Evolutionary conservation across 1,140 invertebrate genomes (phyloP).

Genomic region (Lepidurus packardi): DNA sequence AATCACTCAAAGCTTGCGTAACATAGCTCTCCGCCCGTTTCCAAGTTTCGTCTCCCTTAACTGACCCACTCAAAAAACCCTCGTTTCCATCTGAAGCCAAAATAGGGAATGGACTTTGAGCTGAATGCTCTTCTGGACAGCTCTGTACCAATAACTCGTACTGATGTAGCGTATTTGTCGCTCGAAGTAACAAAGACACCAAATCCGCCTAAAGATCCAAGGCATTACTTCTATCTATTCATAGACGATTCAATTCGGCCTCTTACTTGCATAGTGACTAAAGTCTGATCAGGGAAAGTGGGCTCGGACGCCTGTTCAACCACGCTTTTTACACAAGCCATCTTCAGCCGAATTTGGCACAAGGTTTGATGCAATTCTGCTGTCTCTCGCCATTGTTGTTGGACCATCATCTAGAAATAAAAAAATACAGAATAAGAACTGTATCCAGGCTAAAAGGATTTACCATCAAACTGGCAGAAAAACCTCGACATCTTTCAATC

Average conservation of each 20-base stretch:
- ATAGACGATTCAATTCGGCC: no score
- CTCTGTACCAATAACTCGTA: not conserved
- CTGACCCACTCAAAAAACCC: not conserved
- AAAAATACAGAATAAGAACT: no score
- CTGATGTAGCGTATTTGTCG: not conserved
- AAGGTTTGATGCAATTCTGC: slow-evolving; percentile 16
- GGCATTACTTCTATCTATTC: not conserved
- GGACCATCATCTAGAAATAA: not conserved
- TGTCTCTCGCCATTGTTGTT: slow-evolving; percentile 28
- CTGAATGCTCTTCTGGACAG: not conserved
- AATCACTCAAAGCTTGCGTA: not conserved
- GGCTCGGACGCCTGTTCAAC: not conserved
- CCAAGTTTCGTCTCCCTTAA: slow-evolving; percentile 11
- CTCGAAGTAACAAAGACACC: not conserved
- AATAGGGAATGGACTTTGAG: not conserved
- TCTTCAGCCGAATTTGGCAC: slow-evolving; percentile 23
- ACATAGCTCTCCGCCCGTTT: not conserved
- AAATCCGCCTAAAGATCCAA: not conserved
- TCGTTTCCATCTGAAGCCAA: not conserved
- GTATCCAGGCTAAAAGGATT: no score
- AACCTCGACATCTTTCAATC: slow-evolving; percentile 78
- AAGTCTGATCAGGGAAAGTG: not conserved
- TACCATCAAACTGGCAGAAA: slow-evolving; percentile 47
- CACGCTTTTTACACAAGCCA: not conserved
- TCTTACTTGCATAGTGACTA: not conserved